These are phyloP conservation scores for Colletes collaris DNA, from an alignment of 2,888 invertebrate species.

Conservation along the genomic window DNA sequence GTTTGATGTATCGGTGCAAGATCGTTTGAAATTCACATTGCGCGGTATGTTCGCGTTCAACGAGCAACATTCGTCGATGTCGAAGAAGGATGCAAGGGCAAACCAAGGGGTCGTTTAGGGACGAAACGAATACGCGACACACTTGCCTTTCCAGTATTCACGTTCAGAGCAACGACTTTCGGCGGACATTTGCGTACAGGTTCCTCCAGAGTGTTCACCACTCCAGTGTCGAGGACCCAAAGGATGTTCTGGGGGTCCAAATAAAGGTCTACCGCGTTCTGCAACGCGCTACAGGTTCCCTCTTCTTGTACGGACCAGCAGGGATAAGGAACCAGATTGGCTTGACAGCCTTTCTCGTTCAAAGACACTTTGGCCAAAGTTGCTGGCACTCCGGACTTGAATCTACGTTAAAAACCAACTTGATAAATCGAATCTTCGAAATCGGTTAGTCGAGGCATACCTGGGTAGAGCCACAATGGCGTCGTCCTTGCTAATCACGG, in stretches of 20 bases:
- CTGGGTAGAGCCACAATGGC: constrained; percentile 86
- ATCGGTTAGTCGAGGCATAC: constrained; percentile 58
- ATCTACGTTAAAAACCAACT: constrained; percentile 77
- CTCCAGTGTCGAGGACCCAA: constrained; percentile 86
- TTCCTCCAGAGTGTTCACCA: constrained; percentile 85
- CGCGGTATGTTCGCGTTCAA: too few species aligned
- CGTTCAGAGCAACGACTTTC: constrained; percentile 86
- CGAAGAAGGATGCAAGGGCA: too few species aligned
- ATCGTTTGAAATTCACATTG: too few species aligned
- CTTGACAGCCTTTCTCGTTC: constrained; percentile 83
- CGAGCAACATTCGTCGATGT: too few species aligned
- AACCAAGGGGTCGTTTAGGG: too few species aligned
- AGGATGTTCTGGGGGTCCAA: constrained; percentile 86
- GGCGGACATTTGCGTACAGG: constrained; percentile 86
- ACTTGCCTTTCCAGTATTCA: constrained; percentile 84
- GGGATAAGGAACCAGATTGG: constrained; percentile 86
- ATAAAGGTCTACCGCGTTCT: constrained; percentile 88
- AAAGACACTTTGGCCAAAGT: constrained; percentile 86
- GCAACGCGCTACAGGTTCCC: constrained; percentile 87
- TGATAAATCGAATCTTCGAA: too few species aligned
- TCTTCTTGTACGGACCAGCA: constrained; percentile 89
- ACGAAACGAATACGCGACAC: too few species aligned
- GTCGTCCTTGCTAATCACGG: constrained; percentile 85
- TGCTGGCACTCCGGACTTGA: constrained; percentile 86
- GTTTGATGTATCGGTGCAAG: too few species aligned